phyloP scores from a whole-genome alignment of 2,113 vertebrate species.

The Vidua macroura region DNA sequence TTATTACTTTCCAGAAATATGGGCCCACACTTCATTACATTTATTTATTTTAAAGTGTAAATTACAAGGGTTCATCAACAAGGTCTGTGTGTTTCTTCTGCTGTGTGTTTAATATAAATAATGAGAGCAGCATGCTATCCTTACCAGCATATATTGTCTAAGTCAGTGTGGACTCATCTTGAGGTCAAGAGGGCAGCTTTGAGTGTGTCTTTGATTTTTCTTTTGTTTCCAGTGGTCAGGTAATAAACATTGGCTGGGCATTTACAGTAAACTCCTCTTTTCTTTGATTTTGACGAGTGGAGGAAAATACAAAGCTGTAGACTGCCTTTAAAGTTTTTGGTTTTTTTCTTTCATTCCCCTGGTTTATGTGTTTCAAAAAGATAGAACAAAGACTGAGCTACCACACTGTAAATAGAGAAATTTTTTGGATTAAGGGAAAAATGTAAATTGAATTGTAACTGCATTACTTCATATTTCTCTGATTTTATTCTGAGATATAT shows the following conservation, averaged over 20 bases:
- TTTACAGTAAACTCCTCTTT: background rate
- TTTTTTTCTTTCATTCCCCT: background rate
- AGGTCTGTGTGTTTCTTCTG: background rate
- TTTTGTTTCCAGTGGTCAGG: background rate
- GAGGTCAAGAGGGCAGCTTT: background rate
- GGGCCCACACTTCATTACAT: background rate
- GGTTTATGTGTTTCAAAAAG: background rate
- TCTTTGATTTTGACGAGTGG: background rate
- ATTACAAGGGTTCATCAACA: background rate
- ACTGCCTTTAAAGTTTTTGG: background rate
- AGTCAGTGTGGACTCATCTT: background rate
- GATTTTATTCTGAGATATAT: background rate
- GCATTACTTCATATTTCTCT: background rate
- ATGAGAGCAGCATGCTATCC: background rate
- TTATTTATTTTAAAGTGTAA: background rate
- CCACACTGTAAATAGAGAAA: background rate
- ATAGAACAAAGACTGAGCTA: background rate
- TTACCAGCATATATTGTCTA: background rate
- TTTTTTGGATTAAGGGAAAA: background rate
- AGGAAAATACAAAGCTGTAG: background rate
- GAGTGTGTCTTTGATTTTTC: background rate
- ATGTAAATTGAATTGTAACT: background rate
- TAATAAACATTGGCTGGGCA: background rate
- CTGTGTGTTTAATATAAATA: background rate
- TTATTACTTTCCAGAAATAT: background rate